These are phyloP conservation scores for Helicoverpa assulta DNA, from an alignment of 2,888 invertebrate genomes.

Conservation along the genomic window DNA sequence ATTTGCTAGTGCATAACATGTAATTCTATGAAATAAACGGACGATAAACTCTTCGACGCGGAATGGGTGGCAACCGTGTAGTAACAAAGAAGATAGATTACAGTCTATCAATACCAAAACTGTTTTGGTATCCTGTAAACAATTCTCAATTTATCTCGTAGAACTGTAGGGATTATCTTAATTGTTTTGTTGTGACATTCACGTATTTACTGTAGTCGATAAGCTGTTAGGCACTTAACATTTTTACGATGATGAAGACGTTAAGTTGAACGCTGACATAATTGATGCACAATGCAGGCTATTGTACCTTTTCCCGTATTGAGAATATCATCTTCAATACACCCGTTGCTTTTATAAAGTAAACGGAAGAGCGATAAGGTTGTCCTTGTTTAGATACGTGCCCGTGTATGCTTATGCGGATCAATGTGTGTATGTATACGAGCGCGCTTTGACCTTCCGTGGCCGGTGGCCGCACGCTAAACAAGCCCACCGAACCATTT, in stretches of 20 bases:
- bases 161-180: background rate
- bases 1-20: slow-evolving; percentile 59
- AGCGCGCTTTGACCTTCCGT: slow-evolving; percentile 80
- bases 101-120: slow-evolving; percentile 6
- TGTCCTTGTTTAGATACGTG: slow-evolving; percentile 73
- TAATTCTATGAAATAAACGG: slow-evolving; percentile 59
- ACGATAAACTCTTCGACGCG: slow-evolving; percentile 29
- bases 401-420: slow-evolving; percentile 64
- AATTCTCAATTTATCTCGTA: background rate
- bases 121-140: background rate
- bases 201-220: background rate
- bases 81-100: slow-evolving; percentile 38
- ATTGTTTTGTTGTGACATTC: background rate
- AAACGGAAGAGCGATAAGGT: slow-evolving; percentile 77
- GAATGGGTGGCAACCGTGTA: slow-evolving; percentile 35
- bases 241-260: slow-evolving; percentile 26
- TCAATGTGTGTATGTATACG: slow-evolving; percentile 66
- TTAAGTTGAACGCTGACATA: slow-evolving; percentile 50
- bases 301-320: slow-evolving; percentile 52
- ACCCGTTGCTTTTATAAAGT: slow-evolving; percentile 73
- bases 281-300: slow-evolving; percentile 53
- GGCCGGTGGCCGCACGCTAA: slow-evolving; percentile 79
- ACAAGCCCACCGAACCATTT: slow-evolving; percentile 58
- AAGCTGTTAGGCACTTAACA: background rate
- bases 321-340: slow-evolving; percentile 61